These are phyloP conservation scores for Redunca redunca DNA, from an alignment of 2,113 vertebrate species.

Conservation along the genomic window DNA sequence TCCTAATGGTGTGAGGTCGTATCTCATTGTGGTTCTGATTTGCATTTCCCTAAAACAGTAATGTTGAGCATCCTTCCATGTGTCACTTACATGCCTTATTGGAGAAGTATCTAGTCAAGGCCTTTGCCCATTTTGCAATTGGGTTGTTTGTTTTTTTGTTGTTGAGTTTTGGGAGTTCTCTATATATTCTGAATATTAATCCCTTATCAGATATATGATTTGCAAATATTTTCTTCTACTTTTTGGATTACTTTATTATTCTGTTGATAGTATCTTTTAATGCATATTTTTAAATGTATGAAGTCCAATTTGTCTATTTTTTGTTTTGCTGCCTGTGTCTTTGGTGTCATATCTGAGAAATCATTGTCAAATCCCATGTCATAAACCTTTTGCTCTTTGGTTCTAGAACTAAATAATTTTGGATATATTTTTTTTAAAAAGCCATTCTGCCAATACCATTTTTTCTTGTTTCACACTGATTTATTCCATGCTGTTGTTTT, in stretches of 20 bases:
- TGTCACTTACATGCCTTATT: background rate
- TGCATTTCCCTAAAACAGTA: background rate
- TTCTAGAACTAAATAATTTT: background rate
- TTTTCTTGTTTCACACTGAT: background rate
- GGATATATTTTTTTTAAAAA: background rate
- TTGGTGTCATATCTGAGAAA: background rate
- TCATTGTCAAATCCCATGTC: background rate
- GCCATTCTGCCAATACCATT: background rate
- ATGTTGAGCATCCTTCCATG: background rate
- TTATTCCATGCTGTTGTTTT: background rate
- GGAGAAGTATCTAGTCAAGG: background rate
- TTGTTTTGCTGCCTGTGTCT: background rate
- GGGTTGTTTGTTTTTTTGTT: background rate
- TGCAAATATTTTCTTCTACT: background rate
- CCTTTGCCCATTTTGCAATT: background rate
- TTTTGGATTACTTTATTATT: background rate
- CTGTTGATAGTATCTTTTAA: background rate
- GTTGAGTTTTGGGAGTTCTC: background rate
- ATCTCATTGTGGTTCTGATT: background rate
- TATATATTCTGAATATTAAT: background rate
- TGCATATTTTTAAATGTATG: background rate
- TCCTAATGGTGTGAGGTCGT: background rate
- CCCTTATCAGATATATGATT: background rate
- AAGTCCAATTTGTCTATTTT: background rate
- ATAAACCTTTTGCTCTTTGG: background rate